Base-by-base conservation (phyloP, 2,797 vertebrate genomes). In the Aselliscus stoliczkanus region DNA sequence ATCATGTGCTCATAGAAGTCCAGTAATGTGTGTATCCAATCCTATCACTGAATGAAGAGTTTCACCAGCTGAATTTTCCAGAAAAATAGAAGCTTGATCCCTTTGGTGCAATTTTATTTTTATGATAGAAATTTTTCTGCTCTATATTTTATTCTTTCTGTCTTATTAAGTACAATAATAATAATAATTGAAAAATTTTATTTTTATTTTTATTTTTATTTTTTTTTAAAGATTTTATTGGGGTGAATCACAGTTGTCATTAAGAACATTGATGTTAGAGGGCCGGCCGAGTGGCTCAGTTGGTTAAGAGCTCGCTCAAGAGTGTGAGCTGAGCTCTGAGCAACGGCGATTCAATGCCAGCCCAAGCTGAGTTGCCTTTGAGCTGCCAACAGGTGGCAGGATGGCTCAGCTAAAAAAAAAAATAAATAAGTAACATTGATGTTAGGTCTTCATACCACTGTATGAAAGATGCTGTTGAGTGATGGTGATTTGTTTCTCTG, bases 81-180 rank as follows among this genome's bases (percentile, higher is more conserved):
- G 81, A 44, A 81, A 76, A 77, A 39, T 58, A 56, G 82, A 88
- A 64, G 11, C 25, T 81, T 85, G 79, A 70, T 93, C 17, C 29
- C 37, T 92, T 62, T 60, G n/a, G 39, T 15, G 69, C 58, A 85
- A 17, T 85, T 97, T 82, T 90, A 60, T 89, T 80, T 86, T 95
- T 96, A n/a, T 44, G 27, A 94, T 27, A 70, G 17, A 86, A 91
- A 20, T 31, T 72, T 94, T 94, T 87, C 44, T 91, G 34, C 88
- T 58, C 5, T 87, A 4, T 92, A 42, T 88, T 94, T 89, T 84
- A 58, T 67, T 31, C 50, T 64, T 76, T 60, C 13, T 80, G 7
- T 15, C 6, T 69, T 54, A 65, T 50, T 82, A 77, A 73, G 27
- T 60, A 69, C 69, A n/a, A 52, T 91, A 58, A 58, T 34, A 80